Percentiles rank a stretch among this genome's conserved stretches.
Evolutionary conservation across 2,113 vertebrate species (phyloP).

Genomic region (Emydura subglobosa): DNA sequence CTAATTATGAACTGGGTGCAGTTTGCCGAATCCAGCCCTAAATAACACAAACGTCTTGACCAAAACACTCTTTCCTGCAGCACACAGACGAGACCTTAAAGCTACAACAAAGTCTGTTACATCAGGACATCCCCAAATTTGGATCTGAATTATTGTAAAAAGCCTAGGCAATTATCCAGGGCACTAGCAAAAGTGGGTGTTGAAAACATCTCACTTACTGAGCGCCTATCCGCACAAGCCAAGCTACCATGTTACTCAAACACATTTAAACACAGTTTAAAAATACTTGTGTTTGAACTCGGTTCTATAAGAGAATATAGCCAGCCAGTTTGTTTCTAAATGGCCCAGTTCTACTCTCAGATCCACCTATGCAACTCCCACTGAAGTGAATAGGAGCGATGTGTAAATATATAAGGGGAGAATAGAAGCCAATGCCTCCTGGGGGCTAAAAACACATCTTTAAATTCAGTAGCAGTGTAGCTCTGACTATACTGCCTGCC

Average conservation of each 20-base stretch:
- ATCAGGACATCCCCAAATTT: slow-evolving; percentile 40
- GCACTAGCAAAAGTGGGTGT: slow-evolving; percentile 57
- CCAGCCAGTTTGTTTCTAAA: not conserved
- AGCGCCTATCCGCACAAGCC: slow-evolving; percentile 37
- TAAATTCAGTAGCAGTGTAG: rapidly evolving
- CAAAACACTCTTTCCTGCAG: not conserved
- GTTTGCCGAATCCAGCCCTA: rapidly evolving
- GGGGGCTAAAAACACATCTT: not conserved
- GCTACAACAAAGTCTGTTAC: not conserved
- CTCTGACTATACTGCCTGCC: not conserved
- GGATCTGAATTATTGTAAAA: slow-evolving; percentile 37
- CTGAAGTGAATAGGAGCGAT: not conserved
- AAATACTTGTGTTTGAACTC: not conserved
- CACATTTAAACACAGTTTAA: slow-evolving; percentile 24
- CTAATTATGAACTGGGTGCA: not conserved
- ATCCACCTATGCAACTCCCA: not conserved
- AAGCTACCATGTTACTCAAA: slow-evolving; percentile 38
- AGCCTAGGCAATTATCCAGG: slow-evolving; percentile 69
- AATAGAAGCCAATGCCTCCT: not conserved
- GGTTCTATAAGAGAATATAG: not conserved
- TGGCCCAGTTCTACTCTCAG: not conserved
- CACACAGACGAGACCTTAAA: not conserved
- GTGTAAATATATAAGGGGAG: not conserved
- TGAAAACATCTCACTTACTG: slow-evolving; percentile 39
- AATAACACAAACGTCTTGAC: not conserved